Percentiles rank a stretch among this genome's conserved stretches.
These are phyloP conservation scores for Prionace glauca DNA, from an alignment of 2,797 vertebrate genomes.

Conservation along the genomic window DNA sequence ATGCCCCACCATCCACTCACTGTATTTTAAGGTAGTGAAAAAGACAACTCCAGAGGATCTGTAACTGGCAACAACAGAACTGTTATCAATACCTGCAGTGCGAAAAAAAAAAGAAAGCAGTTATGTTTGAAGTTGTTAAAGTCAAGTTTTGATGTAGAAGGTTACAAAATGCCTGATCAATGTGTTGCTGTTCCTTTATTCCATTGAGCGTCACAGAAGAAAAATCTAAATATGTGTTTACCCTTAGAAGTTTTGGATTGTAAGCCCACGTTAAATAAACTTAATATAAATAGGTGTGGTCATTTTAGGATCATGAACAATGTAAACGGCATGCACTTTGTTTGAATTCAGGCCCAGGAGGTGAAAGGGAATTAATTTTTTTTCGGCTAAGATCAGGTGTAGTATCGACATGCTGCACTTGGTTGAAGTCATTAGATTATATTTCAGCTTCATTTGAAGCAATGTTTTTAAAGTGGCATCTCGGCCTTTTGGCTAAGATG, in stretches of 20 bases:
- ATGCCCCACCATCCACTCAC: too few relatives aligned
- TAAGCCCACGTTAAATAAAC: background rate
- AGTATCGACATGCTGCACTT: too few relatives aligned
- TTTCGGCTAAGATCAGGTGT: background rate
- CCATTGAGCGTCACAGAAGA: background rate
- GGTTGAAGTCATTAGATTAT: too few relatives aligned
- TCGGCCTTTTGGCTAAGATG: too few relatives aligned
- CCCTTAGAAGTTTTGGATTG: background rate
- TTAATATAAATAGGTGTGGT: background rate
- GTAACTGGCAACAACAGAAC: background rate
- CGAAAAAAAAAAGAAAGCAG: background rate
- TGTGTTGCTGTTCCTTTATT: background rate
- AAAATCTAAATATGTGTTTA: background rate
- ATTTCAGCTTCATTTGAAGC: too few relatives aligned
- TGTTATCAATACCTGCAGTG: background rate
- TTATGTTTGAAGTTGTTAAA: background rate
- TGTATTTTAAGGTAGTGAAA: too few relatives aligned
- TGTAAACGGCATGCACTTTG: too few relatives aligned
- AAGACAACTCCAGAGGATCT: background rate
- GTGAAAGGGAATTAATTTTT: background rate
- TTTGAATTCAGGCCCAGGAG: background rate
- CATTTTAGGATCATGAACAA: background rate
- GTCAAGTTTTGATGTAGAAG: background rate
- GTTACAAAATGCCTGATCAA: background rate
- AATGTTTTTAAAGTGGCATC: too few relatives aligned